phyloP scores from a whole-genome alignment of 2,797 vertebrate genomes.

The Fundulus diaphanus region DNA sequence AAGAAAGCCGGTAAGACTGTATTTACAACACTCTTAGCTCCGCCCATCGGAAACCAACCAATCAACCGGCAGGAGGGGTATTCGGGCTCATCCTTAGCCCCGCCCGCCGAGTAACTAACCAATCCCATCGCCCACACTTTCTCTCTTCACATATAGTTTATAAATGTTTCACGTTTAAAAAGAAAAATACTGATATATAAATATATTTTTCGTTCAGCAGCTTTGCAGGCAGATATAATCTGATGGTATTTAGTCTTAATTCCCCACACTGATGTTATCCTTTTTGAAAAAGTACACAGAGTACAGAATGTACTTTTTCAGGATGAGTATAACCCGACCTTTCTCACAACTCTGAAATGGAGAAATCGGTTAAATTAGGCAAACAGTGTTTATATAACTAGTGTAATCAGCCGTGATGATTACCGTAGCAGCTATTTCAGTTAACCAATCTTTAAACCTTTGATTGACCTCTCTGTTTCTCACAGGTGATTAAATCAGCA shows the following conservation, averaged over 20 bases:
- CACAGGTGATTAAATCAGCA: slow-evolving; percentile 17
- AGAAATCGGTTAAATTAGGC: background rate
- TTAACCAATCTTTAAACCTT: background rate
- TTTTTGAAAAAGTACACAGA: background rate
- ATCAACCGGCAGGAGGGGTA: no score
- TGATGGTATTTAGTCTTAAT: background rate
- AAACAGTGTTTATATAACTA: background rate
- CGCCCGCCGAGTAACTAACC: slow-evolving; percentile 38
- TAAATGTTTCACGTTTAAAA: background rate
- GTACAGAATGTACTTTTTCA: slow-evolving; percentile 4
- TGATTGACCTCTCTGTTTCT: slow-evolving; percentile 9
- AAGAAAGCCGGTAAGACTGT: background rate
- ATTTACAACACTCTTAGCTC: slow-evolving; percentile 39
- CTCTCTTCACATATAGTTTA: background rate
- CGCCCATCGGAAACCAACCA: no score
- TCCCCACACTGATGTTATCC: background rate
- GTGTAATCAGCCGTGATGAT: background rate
- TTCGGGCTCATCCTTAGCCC: no score
- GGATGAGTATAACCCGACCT: background rate
- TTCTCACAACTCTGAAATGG: background rate
- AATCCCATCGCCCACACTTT: background rate
- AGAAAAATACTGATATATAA: background rate
- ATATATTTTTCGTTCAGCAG: background rate
- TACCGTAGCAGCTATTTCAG: background rate
- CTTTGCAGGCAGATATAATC: background rate